These are phyloP conservation scores for Empis livida DNA, from an alignment of 2,888 invertebrate genomes.

Conservation along the genomic window DNA sequence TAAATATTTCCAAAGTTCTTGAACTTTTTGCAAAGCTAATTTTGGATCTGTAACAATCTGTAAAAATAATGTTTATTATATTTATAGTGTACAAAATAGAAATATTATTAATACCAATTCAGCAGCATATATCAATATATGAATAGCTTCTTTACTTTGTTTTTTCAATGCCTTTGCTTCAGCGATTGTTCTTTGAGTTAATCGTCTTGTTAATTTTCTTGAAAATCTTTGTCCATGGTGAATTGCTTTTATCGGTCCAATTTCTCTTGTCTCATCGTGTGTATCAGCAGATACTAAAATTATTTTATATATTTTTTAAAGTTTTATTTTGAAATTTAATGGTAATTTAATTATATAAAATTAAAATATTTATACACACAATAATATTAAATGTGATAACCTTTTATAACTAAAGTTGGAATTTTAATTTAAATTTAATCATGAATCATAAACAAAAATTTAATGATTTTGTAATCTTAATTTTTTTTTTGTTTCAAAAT, in stretches of 20 bases:
- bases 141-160: slow-evolving; percentile 60
- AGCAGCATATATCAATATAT: slow-evolving; percentile 61
- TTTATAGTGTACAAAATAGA: too few relatives aligned
- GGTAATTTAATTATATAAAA: neutral
- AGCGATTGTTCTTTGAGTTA: slow-evolving; percentile 63
- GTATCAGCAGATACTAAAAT: slow-evolving; percentile 20
- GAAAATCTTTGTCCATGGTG: slow-evolving; percentile 66
- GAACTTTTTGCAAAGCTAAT: slow-evolving; percentile 58
- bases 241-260: slow-evolving; percentile 56
- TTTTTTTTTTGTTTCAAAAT: too few relatives aligned
- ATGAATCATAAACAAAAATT: neutral
- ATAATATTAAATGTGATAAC: neutral
- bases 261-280: slow-evolving; percentile 19
- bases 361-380: neutral
- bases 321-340: neutral
- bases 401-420: neutral
- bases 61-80: slow-evolving; percentile 8
- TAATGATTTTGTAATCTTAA: neutral
- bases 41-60: slow-evolving; percentile 70
- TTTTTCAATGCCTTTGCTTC: slow-evolving; percentile 71
- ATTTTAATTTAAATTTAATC: neutral
- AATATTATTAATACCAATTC: slow-evolving; percentile 57
- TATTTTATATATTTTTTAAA: neutral
- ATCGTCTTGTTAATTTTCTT: slow-evolving; percentile 58
- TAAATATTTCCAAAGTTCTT: slow-evolving; percentile 54